These are phyloP conservation scores for Pagrus major DNA, from an alignment of 2,113 vertebrate genomes.

Conservation along the genomic window DNA sequence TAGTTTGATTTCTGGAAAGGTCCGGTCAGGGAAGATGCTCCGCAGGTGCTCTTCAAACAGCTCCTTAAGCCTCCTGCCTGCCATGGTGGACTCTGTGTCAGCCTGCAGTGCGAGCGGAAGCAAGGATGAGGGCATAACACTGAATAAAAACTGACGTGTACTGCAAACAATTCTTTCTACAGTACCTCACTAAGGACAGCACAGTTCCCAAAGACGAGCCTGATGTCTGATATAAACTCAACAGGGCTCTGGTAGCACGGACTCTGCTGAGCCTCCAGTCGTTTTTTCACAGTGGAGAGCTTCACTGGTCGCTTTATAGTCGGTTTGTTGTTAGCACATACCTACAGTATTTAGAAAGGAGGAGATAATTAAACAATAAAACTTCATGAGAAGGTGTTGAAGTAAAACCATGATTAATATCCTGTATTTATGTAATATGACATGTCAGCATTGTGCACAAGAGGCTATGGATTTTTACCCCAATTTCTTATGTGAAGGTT, in stretches of 20 bases:
- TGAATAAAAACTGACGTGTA: neutral
- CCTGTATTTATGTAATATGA: neutral
- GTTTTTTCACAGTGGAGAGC: conserved; percentile 86
- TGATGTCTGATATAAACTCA: conserved; percentile 89
- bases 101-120: conserved; percentile 71
- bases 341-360: conserved; percentile 63
- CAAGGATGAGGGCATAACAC: neutral
- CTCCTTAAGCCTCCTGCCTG: conserved; percentile 82
- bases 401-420: neutral
- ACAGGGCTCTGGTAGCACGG: conserved; percentile 86
- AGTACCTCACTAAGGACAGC: conserved; percentile 85
- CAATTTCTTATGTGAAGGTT: neutral
- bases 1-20: conserved; percentile 80
- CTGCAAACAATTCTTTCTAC: conserved; percentile 33
- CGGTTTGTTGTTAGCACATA: conserved; percentile 51
- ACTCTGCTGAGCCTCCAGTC: conserved; percentile 85
- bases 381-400: conserved; percentile 27
- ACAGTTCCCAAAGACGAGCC: conserved; percentile 89
- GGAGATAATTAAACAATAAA: conserved; percentile 40
- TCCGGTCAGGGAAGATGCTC: conserved; percentile 85
- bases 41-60: conserved; percentile 88
- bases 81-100: conserved; percentile 85
- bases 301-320: conserved; percentile 88
- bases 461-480: neutral
- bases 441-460: neutral